These are phyloP conservation scores for Leptoclinus maculatus DNA, from an alignment of 2,797 vertebrate genomes.

Conservation along the genomic window DNA sequence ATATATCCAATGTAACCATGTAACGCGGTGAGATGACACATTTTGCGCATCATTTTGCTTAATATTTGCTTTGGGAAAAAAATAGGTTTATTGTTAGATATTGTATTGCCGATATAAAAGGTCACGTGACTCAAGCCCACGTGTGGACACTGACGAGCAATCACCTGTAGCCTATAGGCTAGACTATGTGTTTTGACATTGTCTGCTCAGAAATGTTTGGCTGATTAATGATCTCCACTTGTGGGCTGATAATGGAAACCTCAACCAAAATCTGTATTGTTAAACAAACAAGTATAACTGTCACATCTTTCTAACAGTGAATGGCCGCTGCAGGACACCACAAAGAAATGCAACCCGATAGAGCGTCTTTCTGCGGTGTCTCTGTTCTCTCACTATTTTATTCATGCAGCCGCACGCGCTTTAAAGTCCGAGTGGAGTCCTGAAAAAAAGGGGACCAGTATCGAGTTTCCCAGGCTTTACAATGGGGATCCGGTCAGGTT, in stretches of 20 bases:
- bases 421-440: slow-evolving; percentile 82
- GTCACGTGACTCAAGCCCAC: background rate
- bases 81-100: too few relatives aligned
- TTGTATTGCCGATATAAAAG: background rate
- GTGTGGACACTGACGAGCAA: background rate
- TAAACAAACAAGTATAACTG: background rate
- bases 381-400: slow-evolving; percentile 86
- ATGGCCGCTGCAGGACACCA: background rate
- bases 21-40: slow-evolving; percentile 14
- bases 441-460: slow-evolving; percentile 78
- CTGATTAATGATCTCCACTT: background rate
- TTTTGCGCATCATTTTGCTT: background rate
- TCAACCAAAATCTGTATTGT: background rate
- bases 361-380: slow-evolving; percentile 63
- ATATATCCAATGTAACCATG: background rate
- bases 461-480: slow-evolving; percentile 81
- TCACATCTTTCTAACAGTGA: slow-evolving; percentile 16
- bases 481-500: slow-evolving; percentile 84
- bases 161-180: background rate
- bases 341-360: slow-evolving; percentile 71
- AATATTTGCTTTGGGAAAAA: background rate
- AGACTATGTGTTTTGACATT: background rate
- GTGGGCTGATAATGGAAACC: background rate
- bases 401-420: slow-evolving; percentile 89
- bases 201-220: background rate